A percentile compares a stretch with the other conserved stretches of the same genome.
phyloP scores from a whole-genome alignment of 2,113 vertebrate species.

The Hyperoodon ampullatus region DNA sequence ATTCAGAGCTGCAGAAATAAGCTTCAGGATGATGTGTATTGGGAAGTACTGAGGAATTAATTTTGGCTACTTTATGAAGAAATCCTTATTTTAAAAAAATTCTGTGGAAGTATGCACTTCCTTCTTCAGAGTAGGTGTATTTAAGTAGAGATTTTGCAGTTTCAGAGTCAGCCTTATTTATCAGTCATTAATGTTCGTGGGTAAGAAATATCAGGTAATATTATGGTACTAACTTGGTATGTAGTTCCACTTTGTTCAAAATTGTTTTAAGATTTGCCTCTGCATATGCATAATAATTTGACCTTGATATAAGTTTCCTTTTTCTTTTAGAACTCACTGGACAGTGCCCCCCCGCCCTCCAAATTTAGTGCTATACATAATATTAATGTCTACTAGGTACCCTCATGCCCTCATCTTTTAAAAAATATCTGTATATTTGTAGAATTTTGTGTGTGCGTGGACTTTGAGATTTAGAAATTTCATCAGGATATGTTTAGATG shows the following conservation, averaged over 20 bases:
- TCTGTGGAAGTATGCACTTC: background rate
- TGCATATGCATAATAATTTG: background rate
- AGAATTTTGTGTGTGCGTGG: background rate
- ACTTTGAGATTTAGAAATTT: slow-evolving; percentile 41
- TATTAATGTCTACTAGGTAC: background rate
- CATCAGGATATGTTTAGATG: background rate
- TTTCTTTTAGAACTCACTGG: background rate
- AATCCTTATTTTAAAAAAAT: background rate
- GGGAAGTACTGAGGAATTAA: background rate
- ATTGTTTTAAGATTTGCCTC: background rate
- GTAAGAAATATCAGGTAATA: background rate
- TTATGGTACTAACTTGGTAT: background rate
- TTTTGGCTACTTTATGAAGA: background rate
- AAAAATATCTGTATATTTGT: background rate
- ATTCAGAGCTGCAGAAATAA: background rate
- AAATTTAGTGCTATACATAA: background rate
- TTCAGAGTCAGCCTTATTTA: background rate
- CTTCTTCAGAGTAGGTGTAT: background rate
- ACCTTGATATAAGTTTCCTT: background rate
- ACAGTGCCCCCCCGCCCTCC: background rate
- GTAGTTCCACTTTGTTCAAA: background rate
- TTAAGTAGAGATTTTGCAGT: background rate
- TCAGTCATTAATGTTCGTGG: background rate
- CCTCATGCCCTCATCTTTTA: background rate
- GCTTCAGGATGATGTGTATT: background rate